A percentile compares a stretch with the other conserved stretches of the same genome.
Evolutionary conservation across 2,797 vertebrate genomes (phyloP).

Genomic region (Acestrorhynchus altus): DNA sequence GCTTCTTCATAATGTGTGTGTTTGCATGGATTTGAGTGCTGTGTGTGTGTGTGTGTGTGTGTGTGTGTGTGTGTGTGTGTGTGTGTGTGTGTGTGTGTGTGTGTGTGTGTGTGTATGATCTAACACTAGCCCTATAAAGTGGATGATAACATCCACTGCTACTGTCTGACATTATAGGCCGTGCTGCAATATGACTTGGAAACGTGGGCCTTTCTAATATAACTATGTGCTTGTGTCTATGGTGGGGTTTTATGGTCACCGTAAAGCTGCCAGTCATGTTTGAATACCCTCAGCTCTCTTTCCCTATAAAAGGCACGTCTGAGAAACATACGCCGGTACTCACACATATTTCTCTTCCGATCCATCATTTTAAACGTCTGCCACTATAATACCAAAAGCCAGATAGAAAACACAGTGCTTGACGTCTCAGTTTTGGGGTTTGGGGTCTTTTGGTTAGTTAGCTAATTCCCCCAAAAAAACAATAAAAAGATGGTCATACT

Average conservation of each 20-base stretch:
- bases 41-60: not conserved
- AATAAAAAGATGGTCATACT: too few relatives aligned
- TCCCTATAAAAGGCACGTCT: slow-evolving; percentile 67
- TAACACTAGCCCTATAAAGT: slow-evolving; percentile 31
- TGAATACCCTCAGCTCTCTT: slow-evolving; percentile 36
- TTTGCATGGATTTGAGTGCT: not conserved
- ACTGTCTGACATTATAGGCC: slow-evolving; percentile 42
- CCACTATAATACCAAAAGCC: slow-evolving; percentile 55
- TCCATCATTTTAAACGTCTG: slow-evolving; percentile 74
- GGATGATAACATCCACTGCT: slow-evolving; percentile 37
- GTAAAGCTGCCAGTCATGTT: slow-evolving; percentile 76
- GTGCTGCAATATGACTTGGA: slow-evolving; percentile 44
- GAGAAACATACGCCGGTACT: slow-evolving; percentile 67
- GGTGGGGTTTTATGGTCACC: slow-evolving; percentile 66
- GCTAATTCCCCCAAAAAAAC: too few relatives aligned
- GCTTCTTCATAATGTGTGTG: too few relatives aligned
- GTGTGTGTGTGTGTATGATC: slow-evolving; percentile 9
- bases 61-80: slow-evolving; percentile 15
- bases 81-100: slow-evolving; percentile 21
- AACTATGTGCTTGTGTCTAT: slow-evolving; percentile 56
- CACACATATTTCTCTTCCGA: slow-evolving; percentile 71
- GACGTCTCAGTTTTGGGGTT: slow-evolving; percentile 72
- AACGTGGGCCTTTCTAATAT: slow-evolving; percentile 52
- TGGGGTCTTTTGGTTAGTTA: not conserved
- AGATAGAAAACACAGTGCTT: slow-evolving; percentile 67